Percentiles rank a stretch among this genome's conserved stretches.
Evolutionary conservation across 2,888 invertebrate genomes (phyloP).

Genomic region (Antitype chi): DNA sequence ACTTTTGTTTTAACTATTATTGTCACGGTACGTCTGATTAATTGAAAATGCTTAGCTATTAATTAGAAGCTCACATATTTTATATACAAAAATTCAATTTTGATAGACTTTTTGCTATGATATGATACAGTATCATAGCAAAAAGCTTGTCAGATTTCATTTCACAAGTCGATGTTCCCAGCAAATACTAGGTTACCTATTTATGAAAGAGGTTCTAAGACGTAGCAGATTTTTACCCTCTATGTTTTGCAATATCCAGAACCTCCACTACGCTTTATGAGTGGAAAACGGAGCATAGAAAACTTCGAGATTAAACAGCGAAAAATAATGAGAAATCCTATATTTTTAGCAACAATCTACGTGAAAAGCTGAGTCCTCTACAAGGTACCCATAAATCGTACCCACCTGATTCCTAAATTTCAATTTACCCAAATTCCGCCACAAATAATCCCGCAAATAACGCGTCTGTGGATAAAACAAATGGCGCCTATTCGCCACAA

Average conservation of each 20-base stretch:
- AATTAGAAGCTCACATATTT: constrained; percentile 4
- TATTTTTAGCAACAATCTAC: background rate
- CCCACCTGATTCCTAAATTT: constrained; percentile 52
- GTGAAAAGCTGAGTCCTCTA: background rate
- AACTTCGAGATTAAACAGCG: background rate
- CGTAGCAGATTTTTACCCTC: background rate
- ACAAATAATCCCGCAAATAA: constrained; percentile 67
- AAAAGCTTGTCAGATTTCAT: too few species aligned
- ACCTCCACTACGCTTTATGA: background rate
- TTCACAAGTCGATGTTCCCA: too few species aligned
- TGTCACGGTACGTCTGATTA: constrained; percentile 7
- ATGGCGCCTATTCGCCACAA: constrained; percentile 63
- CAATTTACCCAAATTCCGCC: constrained; percentile 56
- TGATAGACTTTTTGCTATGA: too few species aligned
- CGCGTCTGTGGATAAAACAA: constrained; percentile 56
- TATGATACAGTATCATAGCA: too few species aligned
- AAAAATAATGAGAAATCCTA: background rate
- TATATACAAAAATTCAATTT: too few species aligned
- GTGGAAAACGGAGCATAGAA: background rate
- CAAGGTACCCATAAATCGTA: constrained; percentile 48
- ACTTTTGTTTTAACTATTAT: constrained; percentile 28
- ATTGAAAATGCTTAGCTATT: constrained; percentile 23
- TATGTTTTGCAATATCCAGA: background rate
- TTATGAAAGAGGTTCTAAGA: background rate
- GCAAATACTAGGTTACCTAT: background rate